Base-by-base conservation (phyloP, 2,797 vertebrate genomes). In the Enteromius anoplus region DNA sequence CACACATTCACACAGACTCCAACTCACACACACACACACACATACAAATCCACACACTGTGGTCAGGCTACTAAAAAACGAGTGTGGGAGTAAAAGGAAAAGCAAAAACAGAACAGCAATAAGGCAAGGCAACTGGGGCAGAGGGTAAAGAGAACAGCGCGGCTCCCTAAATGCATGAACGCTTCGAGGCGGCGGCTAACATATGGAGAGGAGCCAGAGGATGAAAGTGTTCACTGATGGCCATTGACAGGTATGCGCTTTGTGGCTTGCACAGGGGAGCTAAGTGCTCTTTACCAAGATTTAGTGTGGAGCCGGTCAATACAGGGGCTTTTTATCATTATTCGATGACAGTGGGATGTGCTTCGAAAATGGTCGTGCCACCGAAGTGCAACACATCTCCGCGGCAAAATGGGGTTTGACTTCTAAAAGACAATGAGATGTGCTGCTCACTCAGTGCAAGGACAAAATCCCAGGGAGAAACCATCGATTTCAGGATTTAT, bases 221-320 rank as follows among this genome's bases (percentile, higher is more conserved):
- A 95, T 92, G 89, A 94, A 93, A 93, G 92, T 91, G 83, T 92
- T 88, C 89, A 85, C 89, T 93, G 93, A 95, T 94, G 90, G 87
- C 87, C 93, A 93, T 91, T 92, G 94, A 94, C 93, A 92, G 92
- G 93, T 91, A 91, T 94, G 91, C 86, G 92, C 92, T 91, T 89
- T 90, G 92, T 87, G 92, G 92, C 92, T 93, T 92, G 92, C 88
- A 85, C 91, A 88, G 89, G 88, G 91, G 86, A 92, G 93, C 88
- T 91, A 94, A 95, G 93, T 89, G 91, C 40, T 93, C 92, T 92
- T 94, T 92, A 92, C 89, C 89, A 92, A 91, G 88, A 94, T 92
- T 95, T 93, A 93, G 88, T 92, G 90, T 77, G 86, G 89, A 92
- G 89, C 87, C 81, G 75, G 86, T 90, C 88, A 69, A 89, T 94